Base-by-base conservation (phyloP, 2,888 invertebrate genomes). In the Orchestes rusci region DNA sequence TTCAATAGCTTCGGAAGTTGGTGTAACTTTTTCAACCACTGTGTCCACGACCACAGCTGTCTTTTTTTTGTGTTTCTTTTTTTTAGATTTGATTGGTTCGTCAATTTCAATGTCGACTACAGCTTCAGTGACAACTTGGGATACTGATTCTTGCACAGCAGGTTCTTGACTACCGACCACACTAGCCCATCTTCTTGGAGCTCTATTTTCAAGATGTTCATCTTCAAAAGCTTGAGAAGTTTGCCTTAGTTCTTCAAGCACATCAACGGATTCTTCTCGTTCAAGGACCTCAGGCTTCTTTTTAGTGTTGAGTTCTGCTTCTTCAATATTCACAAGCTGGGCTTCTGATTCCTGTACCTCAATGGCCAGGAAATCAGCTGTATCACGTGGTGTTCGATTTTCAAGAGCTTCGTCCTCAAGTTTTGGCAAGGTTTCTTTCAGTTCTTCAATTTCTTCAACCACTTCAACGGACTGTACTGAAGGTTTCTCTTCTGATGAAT, bases 211-310 rank as follows among this genome's bases (percentile, higher is more conserved):
- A n/a, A n/a, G n/a, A n/a, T n/a, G n/a, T n/a, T n/a, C n/a, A n/a
- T n/a, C n/a, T n/a, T n/a, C n/a, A n/a, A n/a, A n/a, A n/a, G n/a
- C n/a, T n/a, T n/a, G n/a, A n/a, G n/a, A n/a, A n/a, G n/a, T n/a
- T n/a, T n/a, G n/a, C n/a, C n/a, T n/a, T n/a, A n/a, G n/a, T n/a
- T n/a, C n/a, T n/a, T n/a, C 48, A 16, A 45, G 44, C 10, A 48
- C 30, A 23, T 45, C 45, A 19, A 45, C 45, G 44, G 44, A 48
- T 20, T 45, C 28, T 29, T 42, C 41, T 27, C 41, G 20, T n/a
- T n/a, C n/a, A n/a, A n/a, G n/a, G 17, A 3, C 18, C 19, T n/a
- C 18, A 8, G 16, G 10, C 7, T 36, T 44, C 18, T 28, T 38
- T 17, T 43, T 43, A n/a, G 33, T 7, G n/a, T 8, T 23, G 5